phyloP scores from a whole-genome alignment of 2,888 invertebrate genomes.

The Heliconius charithonia region DNA sequence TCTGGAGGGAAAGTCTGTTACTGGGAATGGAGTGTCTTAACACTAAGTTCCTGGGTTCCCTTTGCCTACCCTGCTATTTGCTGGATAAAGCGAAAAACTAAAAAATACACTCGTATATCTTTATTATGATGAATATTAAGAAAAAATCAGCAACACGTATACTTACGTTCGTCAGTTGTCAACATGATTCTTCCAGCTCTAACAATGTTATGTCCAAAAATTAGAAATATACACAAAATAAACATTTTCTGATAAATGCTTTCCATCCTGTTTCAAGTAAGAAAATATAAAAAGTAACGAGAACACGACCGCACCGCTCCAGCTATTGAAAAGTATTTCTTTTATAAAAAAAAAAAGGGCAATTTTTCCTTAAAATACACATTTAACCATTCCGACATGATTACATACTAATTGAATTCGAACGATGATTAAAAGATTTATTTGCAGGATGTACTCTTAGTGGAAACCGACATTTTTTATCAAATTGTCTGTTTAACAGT shows the following conservation, averaged over 20 bases:
- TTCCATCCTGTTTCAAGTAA: constrained; percentile 10
- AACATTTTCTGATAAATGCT: background rate
- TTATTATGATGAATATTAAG: background rate
- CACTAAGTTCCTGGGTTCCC: too few species aligned
- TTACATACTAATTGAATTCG: constrained; percentile 23
- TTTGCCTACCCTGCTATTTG: too few species aligned
- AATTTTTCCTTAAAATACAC: constrained; percentile 26
- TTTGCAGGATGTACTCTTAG: constrained; percentile 40
- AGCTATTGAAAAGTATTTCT: background rate
- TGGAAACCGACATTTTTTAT: constrained; percentile 40
- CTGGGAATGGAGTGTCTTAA: too few species aligned
- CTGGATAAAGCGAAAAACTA: too few species aligned
- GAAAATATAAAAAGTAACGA: background rate
- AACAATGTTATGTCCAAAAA: constrained; percentile 35
- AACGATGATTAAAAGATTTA: constrained; percentile 32
- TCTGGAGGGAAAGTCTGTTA: too few species aligned
- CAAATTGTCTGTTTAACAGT: constrained; percentile 30
- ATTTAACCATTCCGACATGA: constrained; percentile 15
- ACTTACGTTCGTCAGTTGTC: constrained; percentile 74
- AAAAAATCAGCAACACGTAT: background rate
- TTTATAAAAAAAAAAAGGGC: background rate
- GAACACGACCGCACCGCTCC: background rate
- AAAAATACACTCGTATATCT: too few species aligned
- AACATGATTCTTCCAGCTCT: constrained; percentile 52
- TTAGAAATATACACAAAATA: constrained; percentile 12